Percentiles rank a stretch among this genome's conserved stretches.
These are phyloP conservation scores for Arnoldichthys spilopterus DNA, from an alignment of 2,797 vertebrate genomes.

Conservation along the genomic window DNA sequence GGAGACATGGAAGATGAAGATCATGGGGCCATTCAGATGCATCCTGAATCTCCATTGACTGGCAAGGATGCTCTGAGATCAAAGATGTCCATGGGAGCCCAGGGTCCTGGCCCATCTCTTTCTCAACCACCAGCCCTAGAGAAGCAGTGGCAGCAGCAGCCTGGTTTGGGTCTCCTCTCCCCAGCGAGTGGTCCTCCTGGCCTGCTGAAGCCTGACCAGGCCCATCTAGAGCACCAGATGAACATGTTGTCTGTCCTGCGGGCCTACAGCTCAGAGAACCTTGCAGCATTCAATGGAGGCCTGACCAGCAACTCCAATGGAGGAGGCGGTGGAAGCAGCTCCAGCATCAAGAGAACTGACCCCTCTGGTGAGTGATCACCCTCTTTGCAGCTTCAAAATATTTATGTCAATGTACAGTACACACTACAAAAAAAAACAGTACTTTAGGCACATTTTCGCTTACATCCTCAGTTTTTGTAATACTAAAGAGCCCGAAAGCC, in stretches of 20 bases:
- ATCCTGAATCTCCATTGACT: constrained; percentile 60
- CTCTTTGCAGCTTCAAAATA: background rate
- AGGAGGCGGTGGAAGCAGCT: constrained; percentile 68
- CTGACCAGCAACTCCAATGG: constrained; percentile 84
- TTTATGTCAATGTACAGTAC: background rate
- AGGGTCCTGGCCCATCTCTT: constrained; percentile 76
- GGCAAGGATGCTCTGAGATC: constrained; percentile 68
- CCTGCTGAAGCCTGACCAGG: constrained; percentile 88
- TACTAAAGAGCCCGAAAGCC: background rate
- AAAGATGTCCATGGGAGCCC: constrained; percentile 73
- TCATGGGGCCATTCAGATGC: constrained; percentile 66
- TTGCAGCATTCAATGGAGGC: constrained; percentile 91
- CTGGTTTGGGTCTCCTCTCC: constrained; percentile 83
- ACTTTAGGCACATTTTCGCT: background rate
- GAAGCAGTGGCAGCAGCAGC: constrained; percentile 86
- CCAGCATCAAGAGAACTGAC: constrained; percentile 95
- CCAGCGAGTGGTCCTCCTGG: constrained; percentile 82
- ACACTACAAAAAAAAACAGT: constrained; percentile 7
- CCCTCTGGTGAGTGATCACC: constrained; percentile 90
- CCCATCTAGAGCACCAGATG: constrained; percentile 92
- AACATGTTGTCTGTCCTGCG: constrained; percentile 95
- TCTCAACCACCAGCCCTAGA: constrained; percentile 75
- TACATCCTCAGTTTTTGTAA: constrained; percentile 18
- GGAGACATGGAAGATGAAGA: constrained; percentile 81
- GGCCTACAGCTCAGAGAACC: constrained; percentile 95